These are phyloP conservation scores for Acrocephalus kingi DNA, from an alignment of 2,113 vertebrate species.

Conservation along the genomic window DNA sequence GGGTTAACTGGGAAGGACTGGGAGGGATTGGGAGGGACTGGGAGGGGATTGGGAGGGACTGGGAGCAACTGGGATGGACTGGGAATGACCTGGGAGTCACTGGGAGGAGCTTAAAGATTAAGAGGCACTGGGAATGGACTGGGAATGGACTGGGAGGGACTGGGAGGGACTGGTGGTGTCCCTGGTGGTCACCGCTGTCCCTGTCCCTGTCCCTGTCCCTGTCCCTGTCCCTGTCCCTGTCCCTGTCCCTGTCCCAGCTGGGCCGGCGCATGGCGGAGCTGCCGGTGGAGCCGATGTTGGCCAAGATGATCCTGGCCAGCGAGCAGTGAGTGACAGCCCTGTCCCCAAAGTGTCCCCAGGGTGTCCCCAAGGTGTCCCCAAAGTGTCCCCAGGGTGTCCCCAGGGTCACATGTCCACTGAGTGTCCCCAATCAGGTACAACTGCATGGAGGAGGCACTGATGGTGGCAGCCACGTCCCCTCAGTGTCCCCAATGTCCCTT, in stretches of 20 bases:
- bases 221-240: too few relatives aligned
- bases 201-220: neutral
- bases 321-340: neutral
- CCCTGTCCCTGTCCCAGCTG: neutral
- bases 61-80: too few relatives aligned
- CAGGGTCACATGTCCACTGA: neutral
- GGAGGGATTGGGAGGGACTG: too few relatives aligned
- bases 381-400: neutral
- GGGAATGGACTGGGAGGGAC: too few relatives aligned
- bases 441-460: constrained; percentile 84
- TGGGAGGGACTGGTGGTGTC: too few relatives aligned
- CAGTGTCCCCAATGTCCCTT: neutral
- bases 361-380: neutral
- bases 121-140: too few relatives aligned
- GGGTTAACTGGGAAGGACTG: too few relatives aligned
- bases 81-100: too few relatives aligned
- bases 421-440: neutral
- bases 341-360: too few relatives aligned
- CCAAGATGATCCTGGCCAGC: neutral
- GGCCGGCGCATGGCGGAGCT: neutral
- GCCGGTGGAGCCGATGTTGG: neutral
- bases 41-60: too few relatives aligned
- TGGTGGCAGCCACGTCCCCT: constrained; percentile 81
- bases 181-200: too few relatives aligned
- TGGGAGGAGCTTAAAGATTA: too few relatives aligned